Base-by-base conservation (phyloP, 2,888 invertebrate species). In the Euplagia quadripunctaria region DNA sequence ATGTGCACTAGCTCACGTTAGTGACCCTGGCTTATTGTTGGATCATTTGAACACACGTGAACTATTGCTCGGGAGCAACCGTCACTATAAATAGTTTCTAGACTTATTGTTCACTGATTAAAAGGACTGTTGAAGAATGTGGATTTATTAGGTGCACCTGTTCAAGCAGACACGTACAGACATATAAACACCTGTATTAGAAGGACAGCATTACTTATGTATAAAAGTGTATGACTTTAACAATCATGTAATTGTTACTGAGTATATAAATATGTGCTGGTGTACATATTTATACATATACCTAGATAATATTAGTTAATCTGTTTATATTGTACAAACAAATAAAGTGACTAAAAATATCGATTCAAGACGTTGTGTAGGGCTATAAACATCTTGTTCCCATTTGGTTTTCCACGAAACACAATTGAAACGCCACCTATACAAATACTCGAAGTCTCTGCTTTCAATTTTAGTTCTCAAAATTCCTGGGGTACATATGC, bases 1-100 rank as follows among this genome's bases (percentile, higher is more conserved):
- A 87, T 87, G 85, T 81, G 80, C 81, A 83, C 64, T 72, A 68
- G 81, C 74, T 82, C 84, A 83, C 85, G 82, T 79, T 79, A 84
- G 73, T 86, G 87, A 88, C 89, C 88, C 87, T 87, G 84, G 72
- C 73, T 75, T 79, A 86, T 88, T 87, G 87, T 87, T 80, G 79
- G 70, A 70, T 73, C 78, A 81, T 79, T 69, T 81, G 82, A 84
- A 85, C 83, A 61, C 31, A 61, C 80, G 76, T 71, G 73, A 76
- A 78, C 77, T 76, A 82, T 82, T 84, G 82, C 82, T 80, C 78
- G 74, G 80, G 78, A 83, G 74, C 72, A 75, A 74, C 66, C 75
- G 70, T 31, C 41, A 58, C 72, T 72, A 42, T 51, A 51, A 72
- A 79, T 68, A 75, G 66, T 68, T 75, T 72, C 74, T 67, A 16